Percentiles rank a stretch among this genome's conserved stretches.
Conservation (phyloP, 1,140 invertebrate genomes). For the Stenopsyche tienmushanensis region DNA sequence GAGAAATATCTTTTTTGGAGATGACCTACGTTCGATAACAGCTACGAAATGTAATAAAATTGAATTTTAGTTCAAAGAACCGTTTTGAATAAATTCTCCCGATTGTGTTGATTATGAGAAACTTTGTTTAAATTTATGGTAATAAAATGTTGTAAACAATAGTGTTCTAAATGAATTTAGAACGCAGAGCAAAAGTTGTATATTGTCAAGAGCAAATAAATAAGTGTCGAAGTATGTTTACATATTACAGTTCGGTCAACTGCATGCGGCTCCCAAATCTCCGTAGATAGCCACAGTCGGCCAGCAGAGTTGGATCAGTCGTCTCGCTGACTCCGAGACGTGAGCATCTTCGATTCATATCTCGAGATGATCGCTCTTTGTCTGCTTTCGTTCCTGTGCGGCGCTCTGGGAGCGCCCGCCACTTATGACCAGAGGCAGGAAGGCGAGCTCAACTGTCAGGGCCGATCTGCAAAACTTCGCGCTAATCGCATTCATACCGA, state of each 20-base stretch:
- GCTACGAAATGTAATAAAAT: too few species aligned
- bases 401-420: slow-evolving; percentile 62
- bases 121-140: slow-evolving; percentile 25
- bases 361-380: slow-evolving; percentile 19
- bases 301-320: slow-evolving; percentile 26
- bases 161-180: not conserved
- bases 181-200: slow-evolving; percentile 34
- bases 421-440: slow-evolving; percentile 63
- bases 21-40: too few species aligned
- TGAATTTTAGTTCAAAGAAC: too few species aligned
- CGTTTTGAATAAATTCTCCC: too few species aligned
- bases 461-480: slow-evolving; percentile 67
- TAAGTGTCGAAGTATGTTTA: slow-evolving; percentile 22
- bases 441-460: slow-evolving; percentile 62
- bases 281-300: not conserved
- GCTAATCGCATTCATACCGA: slow-evolving; percentile 59
- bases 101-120: slow-evolving; percentile 27
- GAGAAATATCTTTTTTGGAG: too few species aligned
- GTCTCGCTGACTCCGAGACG: slow-evolving; percentile 20
- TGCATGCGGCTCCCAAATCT: slow-evolving; percentile 33
- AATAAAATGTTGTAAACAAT: slow-evolving; percentile 19
- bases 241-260: slow-evolving; percentile 45
- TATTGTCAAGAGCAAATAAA: slow-evolving; percentile 4
- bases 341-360: not conserved
- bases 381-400: slow-evolving; percentile 27